phyloP scores from a whole-genome alignment of 2,888 invertebrate genomes.

The Drosophila kuntzei region DNA sequence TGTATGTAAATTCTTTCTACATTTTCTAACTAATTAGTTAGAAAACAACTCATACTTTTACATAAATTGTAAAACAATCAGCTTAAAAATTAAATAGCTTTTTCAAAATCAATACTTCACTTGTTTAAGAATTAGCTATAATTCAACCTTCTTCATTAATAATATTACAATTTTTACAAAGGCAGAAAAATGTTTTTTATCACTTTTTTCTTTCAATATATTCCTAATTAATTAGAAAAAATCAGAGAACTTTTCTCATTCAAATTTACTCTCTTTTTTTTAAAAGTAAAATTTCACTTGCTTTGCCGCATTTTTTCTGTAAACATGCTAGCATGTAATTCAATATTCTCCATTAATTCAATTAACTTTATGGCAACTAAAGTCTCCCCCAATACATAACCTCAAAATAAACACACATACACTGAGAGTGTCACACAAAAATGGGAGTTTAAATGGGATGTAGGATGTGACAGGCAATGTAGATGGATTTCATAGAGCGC shows the following conservation, averaged over 20 bases:
- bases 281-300: conserved; percentile 9
- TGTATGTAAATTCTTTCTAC: too few relatives aligned
- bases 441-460: conserved; percentile 19
- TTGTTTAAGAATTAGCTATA: too few relatives aligned
- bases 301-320: conserved; percentile 23
- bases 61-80: not conserved
- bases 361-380: conserved; percentile 57
- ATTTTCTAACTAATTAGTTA: not conserved
- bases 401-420: conserved; percentile 46
- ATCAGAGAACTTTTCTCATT: not conserved
- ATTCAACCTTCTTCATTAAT: not conserved
- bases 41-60: not conserved
- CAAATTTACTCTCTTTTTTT: too few relatives aligned
- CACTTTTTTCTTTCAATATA: too few relatives aligned
- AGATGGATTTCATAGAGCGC: conserved; percentile 54
- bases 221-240: too few relatives aligned
- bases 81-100: not conserved
- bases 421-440: conserved; percentile 31
- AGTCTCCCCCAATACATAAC: conserved; percentile 36
- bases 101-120: not conserved
- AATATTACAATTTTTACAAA: not conserved
- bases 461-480: conserved; percentile 32
- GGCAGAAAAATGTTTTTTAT: too few relatives aligned
- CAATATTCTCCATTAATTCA: conserved; percentile 69
- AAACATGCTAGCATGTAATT: conserved; percentile 43